A percentile compares a stretch with the other conserved stretches of the same genome.
Conservation (phyloP, 2,113 vertebrate genomes). For the Leuciscus idus region DNA sequence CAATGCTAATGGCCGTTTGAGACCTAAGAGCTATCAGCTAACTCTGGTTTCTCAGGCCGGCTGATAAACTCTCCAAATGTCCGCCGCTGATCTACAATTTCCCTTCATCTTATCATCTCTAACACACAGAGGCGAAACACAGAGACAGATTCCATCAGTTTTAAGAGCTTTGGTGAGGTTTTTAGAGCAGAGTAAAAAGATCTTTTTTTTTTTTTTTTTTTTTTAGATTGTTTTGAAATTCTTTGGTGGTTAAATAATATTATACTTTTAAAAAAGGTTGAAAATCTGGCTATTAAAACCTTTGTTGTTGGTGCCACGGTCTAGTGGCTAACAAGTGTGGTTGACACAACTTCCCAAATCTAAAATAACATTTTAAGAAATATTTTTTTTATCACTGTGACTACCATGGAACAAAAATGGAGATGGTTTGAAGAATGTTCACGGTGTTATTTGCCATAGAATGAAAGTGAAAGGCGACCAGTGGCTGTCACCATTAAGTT, state of each 20-base stretch:
- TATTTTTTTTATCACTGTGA: no score
- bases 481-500: no score
- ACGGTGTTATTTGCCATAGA: background rate
- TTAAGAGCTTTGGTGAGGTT: background rate
- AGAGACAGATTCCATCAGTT: background rate
- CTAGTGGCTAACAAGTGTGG: background rate
- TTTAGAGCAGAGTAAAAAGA: background rate
- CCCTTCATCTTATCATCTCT: conserved; percentile 10
- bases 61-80: conserved; percentile 20
- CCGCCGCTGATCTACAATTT: conserved; percentile 25
- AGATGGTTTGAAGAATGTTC: background rate
- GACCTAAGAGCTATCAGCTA: conserved; percentile 46
- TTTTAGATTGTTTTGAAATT: background rate
- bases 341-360: background rate
- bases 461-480: background rate
- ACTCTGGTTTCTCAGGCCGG: background rate
- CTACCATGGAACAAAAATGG: background rate
- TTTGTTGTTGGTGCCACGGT: background rate
- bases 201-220: no score
- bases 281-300: background rate
- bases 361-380: background rate
- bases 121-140: background rate
- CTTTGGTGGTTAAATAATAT: background rate
- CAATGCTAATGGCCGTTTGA: conserved; percentile 61
- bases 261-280: background rate